Percentiles rank a stretch among this genome's conserved stretches.
Conservation (phyloP, 2,797 vertebrate species). For the Syndactyla subalaris region DNA sequence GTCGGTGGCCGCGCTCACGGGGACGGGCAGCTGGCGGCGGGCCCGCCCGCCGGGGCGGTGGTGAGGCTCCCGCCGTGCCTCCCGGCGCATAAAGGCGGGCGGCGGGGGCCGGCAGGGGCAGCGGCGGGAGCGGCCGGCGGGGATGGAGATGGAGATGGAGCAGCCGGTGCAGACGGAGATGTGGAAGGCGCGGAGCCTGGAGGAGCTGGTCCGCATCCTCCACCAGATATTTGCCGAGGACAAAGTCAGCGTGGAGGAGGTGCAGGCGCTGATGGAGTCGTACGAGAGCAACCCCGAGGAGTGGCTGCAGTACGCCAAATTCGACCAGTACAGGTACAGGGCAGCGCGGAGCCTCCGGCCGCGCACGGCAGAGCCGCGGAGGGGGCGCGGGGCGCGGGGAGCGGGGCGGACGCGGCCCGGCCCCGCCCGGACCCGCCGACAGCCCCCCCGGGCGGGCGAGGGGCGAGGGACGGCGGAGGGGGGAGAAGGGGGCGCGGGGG, state of each 20-base stretch:
- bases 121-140: not conserved
- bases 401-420: not conserved
- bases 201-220: slow-evolving; percentile 86
- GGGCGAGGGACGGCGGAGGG: not conserved
- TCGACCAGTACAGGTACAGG: slow-evolving; percentile 90
- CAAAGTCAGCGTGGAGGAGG: slow-evolving; percentile 87
- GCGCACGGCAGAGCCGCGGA: not conserved
- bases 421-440: not conserved
- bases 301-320: slow-evolving; percentile 88
- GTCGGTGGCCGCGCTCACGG: not conserved
- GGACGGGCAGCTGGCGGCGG: not conserved
- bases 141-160: slow-evolving; percentile 76
- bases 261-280: slow-evolving; percentile 89
- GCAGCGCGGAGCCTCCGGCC: not conserved
- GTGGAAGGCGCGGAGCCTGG: slow-evolving; percentile 82
- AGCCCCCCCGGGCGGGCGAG: not conserved
- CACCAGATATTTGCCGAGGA: slow-evolving; percentile 86
- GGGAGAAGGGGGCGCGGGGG: not conserved
- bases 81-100: not conserved
- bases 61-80: not conserved
- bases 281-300: slow-evolving; percentile 90
- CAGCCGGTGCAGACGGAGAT: slow-evolving; percentile 86
- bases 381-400: not conserved
- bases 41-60: slow-evolving; percentile 2
- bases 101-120: not conserved